A percentile compares a stretch with the other conserved stretches of the same genome.
These are phyloP conservation scores for Panagrolaimus sp. DNA, from an alignment of 1,140 invertebrate species.

Conservation along the genomic window DNA sequence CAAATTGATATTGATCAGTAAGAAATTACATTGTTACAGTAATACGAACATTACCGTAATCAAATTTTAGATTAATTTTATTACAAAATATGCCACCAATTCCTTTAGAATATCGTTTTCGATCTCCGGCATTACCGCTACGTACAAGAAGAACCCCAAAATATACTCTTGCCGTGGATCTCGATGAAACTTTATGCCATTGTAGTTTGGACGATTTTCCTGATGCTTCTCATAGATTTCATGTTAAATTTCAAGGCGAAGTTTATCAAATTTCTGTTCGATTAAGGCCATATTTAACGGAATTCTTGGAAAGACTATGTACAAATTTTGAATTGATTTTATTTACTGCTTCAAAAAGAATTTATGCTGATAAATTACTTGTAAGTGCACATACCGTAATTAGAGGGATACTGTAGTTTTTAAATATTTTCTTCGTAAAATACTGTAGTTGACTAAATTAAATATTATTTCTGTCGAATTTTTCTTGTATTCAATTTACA, in stretches of 20 bases:
- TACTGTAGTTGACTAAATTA: too few relatives aligned
- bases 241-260: slow-evolving; percentile 82
- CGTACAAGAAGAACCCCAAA: slow-evolving; percentile 86
- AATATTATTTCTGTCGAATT: too few relatives aligned
- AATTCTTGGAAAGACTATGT: slow-evolving; percentile 84
- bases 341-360: slow-evolving; percentile 89
- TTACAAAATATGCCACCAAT: slow-evolving; percentile 85
- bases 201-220: slow-evolving; percentile 84
- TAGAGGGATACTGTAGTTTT: slow-evolving; percentile 4
- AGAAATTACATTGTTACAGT: not conserved
- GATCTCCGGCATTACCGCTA: slow-evolving; percentile 81
- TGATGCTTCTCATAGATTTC: slow-evolving; percentile 86
- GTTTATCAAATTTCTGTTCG: slow-evolving; percentile 83
- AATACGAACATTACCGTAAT: not conserved
- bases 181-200: slow-evolving; percentile 91
- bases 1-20: slow-evolving; percentile 15
- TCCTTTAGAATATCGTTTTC: slow-evolving; percentile 75
- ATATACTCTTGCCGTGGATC: slow-evolving; percentile 81
- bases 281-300: slow-evolving; percentile 80
- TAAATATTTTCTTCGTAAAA: too few relatives aligned
- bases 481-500: too few relatives aligned
- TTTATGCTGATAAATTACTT: slow-evolving; percentile 88
- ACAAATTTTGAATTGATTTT: slow-evolving; percentile 86
- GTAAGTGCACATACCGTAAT: slow-evolving; percentile 7
- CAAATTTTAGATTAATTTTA: slow-evolving; percentile 41